phyloP scores from a whole-genome alignment of 64 coral and sea anemone genomes.

The Pocillopora damicornis region DNA sequence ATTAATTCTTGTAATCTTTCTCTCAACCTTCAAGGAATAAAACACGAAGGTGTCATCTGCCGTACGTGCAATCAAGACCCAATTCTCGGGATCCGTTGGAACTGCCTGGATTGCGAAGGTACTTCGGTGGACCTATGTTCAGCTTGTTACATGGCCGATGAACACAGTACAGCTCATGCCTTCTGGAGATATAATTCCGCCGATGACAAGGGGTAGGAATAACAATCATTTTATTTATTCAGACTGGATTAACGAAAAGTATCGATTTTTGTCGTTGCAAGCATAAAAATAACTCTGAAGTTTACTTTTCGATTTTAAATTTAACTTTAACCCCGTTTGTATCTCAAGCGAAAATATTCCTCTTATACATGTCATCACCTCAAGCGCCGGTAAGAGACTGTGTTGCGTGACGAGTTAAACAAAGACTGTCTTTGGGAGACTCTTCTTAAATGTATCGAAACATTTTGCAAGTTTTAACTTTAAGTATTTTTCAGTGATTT shows the following conservation, averaged over 20 bases:
- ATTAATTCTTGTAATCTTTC: not conserved
- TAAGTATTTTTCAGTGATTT: too few species aligned
- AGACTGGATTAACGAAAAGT: not conserved
- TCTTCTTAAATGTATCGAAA: too few species aligned
- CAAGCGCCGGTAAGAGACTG: too few species aligned
- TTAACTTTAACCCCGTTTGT: not conserved
- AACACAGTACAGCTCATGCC: not conserved
- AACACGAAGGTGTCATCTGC: not conserved
- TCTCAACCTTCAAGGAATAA: not conserved
- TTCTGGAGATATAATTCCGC: slow-evolving; percentile 25
- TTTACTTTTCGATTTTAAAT: not conserved
- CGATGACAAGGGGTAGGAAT: not conserved
- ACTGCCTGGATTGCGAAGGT: slow-evolving; percentile 26
- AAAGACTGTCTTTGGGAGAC: too few species aligned
- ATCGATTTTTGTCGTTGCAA: not conserved
- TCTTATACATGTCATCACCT: too few species aligned
- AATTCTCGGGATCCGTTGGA: slow-evolving; percentile 46
- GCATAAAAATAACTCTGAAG: not conserved
- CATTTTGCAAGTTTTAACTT: too few species aligned
- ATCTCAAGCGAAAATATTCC: not conserved
- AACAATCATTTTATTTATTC: too few species aligned
- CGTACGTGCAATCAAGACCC: slow-evolving; percentile 30
- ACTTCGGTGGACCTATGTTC: slow-evolving; percentile 30
- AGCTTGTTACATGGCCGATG: slow-evolving; percentile 50
- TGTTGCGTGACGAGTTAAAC: too few species aligned